Percentiles rank a stretch among this genome's conserved stretches.
These are phyloP conservation scores for Odontamblyopus lacepedii DNA, from an alignment of 2,797 vertebrate genomes.

Conservation along the genomic window DNA sequence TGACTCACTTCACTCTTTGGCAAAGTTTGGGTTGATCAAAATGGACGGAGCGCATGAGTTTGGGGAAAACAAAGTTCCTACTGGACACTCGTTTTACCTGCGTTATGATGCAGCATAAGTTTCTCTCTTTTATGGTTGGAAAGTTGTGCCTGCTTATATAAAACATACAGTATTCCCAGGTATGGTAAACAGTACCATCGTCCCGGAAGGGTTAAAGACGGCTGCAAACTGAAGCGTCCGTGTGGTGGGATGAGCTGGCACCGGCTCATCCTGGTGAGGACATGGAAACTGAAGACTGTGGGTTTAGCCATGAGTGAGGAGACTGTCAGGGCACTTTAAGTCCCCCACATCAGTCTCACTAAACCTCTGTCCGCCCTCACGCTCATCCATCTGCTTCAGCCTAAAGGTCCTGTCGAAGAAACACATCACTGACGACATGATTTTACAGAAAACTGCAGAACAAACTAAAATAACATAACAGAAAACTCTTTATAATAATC, in stretches of 20 bases:
- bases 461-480: neutral
- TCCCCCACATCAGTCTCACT: conserved; percentile 66
- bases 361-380: conserved; percentile 63
- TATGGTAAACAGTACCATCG: no score
- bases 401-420: conserved; percentile 48
- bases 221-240: conserved; percentile 39
- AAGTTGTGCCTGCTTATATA: no score
- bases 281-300: conserved; percentile 58
- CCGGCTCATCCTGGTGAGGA: conserved; percentile 40
- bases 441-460: conserved; percentile 30
- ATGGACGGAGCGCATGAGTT: no score
- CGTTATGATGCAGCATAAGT: no score
- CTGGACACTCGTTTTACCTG: no score
- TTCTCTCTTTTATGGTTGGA: no score
- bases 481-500: no score
- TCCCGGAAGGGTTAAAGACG: conserved; percentile 25
- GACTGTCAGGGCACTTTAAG: conserved; percentile 55
- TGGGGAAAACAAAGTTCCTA: no score
- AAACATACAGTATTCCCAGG: no score
- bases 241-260: conserved; percentile 49
- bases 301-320: conserved; percentile 51
- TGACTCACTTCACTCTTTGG: no score
- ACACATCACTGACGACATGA: conserved; percentile 38
- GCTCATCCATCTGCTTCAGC: conserved; percentile 61
- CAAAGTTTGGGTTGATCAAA: no score